Evolutionary conservation across 1,140 invertebrate genomes (phyloP), one percentile per base, ranked within the genome.

Genomic region (Leptoteleia sp.): DNA sequence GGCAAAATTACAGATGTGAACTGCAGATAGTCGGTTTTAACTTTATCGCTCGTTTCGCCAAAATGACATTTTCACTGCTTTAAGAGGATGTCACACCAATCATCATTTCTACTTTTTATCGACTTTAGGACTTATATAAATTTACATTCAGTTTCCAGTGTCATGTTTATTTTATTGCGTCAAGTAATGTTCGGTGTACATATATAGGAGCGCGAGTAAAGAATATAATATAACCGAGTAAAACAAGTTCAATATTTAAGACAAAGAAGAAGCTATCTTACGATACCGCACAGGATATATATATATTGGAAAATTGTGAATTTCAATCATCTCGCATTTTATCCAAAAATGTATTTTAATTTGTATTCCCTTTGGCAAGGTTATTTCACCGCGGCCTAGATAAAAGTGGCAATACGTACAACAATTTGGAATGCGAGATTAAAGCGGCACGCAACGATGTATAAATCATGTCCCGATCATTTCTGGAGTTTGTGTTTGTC

Each of bases 51-150:
- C 42, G 48, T 64, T 73, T 64, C 42, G 29, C 17, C 22, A 73
- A 57, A 73, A 73, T 73, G 70, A 73, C 70, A 55, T 73, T 64
- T 73, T 73, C 59, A 47, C 68, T 54, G 64, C 70, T 73, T n/a
- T n/a, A n/a, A n/a, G n/a, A n/a, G n/a, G n/a, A n/a, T n/a, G n/a
- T n/a, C n/a, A n/a, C n/a, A n/a, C n/a, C n/a, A n/a, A n/a, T n/a
- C n/a, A n/a, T n/a, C n/a, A n/a, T n/a, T n/a, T n/a, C n/a, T n/a
- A n/a, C n/a, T n/a, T n/a, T n/a, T n/a, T n/a, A n/a, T n/a, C n/a
- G n/a, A n/a, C n/a, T n/a, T n/a, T n/a, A n/a, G n/a, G n/a, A n/a
- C n/a, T n/a, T n/a, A n/a, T n/a, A n/a, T n/a, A n/a, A n/a, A n/a
- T n/a, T n/a, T n/a, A n/a, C n/a, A n/a, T n/a, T n/a, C n/a, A n/a